Percentiles rank a stretch among this genome's conserved stretches.
Conservation (phyloP, 2,797 vertebrate species). For the Enteromius mattozi region DNA sequence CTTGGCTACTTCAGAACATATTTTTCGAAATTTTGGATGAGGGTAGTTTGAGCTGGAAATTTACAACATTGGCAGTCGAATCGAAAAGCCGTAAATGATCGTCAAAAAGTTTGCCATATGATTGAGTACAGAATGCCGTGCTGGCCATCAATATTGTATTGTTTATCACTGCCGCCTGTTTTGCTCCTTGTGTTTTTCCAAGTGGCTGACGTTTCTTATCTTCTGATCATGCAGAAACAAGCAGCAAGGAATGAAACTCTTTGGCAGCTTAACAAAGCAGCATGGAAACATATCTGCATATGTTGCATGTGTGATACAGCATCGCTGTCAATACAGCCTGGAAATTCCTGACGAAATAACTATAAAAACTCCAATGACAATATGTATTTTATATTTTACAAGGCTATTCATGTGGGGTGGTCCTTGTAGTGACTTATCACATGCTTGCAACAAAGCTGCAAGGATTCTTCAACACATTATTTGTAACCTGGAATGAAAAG, state of each 20-base stretch:
- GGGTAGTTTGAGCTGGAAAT: constrained; percentile 42
- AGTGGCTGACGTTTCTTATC: constrained; percentile 18
- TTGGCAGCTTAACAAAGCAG: not conserved
- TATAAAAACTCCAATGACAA: not conserved
- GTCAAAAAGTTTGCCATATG: constrained; percentile 66
- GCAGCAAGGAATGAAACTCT: constrained; percentile 20
- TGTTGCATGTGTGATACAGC: not conserved
- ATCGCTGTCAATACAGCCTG: not conserved
- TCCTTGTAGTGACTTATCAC: not conserved
- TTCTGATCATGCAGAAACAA: constrained; percentile 31
- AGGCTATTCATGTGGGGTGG: not conserved
- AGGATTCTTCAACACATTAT: not conserved
- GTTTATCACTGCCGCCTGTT: constrained; percentile 23
- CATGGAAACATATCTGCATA: constrained; percentile 17
- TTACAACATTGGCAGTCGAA: constrained; percentile 53
- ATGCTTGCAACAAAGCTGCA: not conserved
- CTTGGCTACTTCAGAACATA: constrained; percentile 42
- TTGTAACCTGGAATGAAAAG: not conserved
- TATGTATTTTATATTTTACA: not conserved
- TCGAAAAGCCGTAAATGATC: constrained; percentile 66
- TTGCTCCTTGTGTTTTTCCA: constrained; percentile 22
- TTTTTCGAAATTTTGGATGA: constrained; percentile 44
- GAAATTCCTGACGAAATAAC: not conserved
- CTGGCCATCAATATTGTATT: not conserved
- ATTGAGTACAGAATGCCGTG: constrained; percentile 57